Evolutionary conservation across 1,140 invertebrate species (phyloP).

Genomic region (Idris sp.): DNA sequence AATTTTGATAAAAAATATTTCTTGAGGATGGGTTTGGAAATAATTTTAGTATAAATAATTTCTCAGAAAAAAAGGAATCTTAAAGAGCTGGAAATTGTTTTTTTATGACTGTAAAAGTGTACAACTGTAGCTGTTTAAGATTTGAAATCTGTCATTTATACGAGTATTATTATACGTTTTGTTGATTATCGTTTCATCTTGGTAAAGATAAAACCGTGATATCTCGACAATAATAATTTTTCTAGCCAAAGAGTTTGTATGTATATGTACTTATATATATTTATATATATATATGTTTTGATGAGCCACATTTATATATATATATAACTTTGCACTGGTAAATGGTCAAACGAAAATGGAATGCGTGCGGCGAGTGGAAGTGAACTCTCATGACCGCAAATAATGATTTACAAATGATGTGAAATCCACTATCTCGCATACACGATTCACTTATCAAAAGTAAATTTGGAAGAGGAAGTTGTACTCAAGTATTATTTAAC

Average conservation of each 20-base stretch:
- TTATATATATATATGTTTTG: too few species aligned
- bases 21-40: too few species aligned
- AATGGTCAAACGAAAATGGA: conserved; percentile 37
- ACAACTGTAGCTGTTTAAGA: too few species aligned
- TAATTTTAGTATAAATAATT: too few species aligned
- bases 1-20: too few species aligned
- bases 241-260: conserved; percentile 10
- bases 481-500: not conserved
- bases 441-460: conserved; percentile 23
- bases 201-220: conserved; percentile 22
- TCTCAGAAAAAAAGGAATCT: too few species aligned
- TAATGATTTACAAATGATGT: conserved; percentile 48
- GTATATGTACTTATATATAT: too few species aligned
- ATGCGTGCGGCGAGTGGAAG: conserved; percentile 53
- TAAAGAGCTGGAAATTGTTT: too few species aligned
- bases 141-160: too few species aligned
- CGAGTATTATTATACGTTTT: too few species aligned
- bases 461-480: not conserved
- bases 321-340: conserved; percentile 5
- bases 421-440: conserved; percentile 6
- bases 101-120: too few species aligned
- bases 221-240: conserved; percentile 12
- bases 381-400: conserved; percentile 60
- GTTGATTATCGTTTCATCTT: conserved; percentile 26
- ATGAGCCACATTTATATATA: too few species aligned